Base-by-base conservation (phyloP, 23 tunicate species). In the Clavelina lepadiformis region DNA sequence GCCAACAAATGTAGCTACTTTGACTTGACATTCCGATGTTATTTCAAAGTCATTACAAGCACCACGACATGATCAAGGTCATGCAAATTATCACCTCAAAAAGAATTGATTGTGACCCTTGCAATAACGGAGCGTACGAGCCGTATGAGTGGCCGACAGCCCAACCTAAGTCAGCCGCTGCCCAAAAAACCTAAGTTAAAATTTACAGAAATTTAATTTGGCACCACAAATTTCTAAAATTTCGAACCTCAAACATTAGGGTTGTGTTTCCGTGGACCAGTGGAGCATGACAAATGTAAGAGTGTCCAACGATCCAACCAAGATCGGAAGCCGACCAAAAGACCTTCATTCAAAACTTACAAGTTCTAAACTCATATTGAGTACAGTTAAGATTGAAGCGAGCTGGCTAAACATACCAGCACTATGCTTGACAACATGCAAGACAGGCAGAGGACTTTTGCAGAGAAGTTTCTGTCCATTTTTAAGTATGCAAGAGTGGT, bases 101-200 rank as follows among this genome's bases (percentile, higher is more conserved):
- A 33, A 88, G 18, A 26, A 88, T 61, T 8, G 87, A 56, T 4
- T 64, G 65, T 32, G 74, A 51, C 7, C 87, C 76, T 25, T 74
- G 65, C 49, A 88, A 49, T 31, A 88, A 36, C 4, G 96, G 76
- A 8, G 70, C 96, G 61, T 79, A 77, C 28, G 80, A 72, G 38
- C 82, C 96, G 38, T 88, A 88, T 7, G 96, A 88, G 46, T 88
- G 96, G 2, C 96, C 96, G 23, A 88, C 96, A 0, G 96, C 96
- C 96, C 96, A 88, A 28, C 96, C 96, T 2, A 88, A 31, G 49
- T 88, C 96, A 47, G 96, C 87, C 24, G 96, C 96, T 2, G 96
- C 81, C 96, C 96, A 88, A 61, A 72, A 88, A 3, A 79, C 77
- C 96, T 88, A 25, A 23, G 56, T 38, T 46, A 46, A 25, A 46